Base-by-base conservation (phyloP, 2,888 invertebrate genomes). In the Stenchaetothrips biformis region DNA sequence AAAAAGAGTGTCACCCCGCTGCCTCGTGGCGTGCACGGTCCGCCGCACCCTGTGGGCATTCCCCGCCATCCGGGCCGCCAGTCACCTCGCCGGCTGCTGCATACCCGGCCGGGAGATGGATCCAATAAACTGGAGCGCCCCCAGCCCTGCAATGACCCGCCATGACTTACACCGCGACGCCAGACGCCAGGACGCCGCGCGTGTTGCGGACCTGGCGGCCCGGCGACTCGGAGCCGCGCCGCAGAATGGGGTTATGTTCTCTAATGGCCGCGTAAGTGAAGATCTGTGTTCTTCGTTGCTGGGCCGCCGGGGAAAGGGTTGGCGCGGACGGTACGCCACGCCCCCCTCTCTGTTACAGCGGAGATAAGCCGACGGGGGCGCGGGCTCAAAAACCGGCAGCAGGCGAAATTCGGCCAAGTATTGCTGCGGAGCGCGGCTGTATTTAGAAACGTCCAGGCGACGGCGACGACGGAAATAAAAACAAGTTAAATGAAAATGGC, bases 261-360 rank as follows among this genome's bases (percentile, higher is more conserved):
- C 67, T 74, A 74, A 74, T 74, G 67, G 67, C 25, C 67, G 67
- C 67, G 67, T 74, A 74, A 74, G 67, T 74, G 67, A 74, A 74
- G 67, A 74, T 74, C 67, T 74, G 67, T 74, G 67, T 74, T 74
- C 67, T 11, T 21, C n/a, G 37, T 37, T 8, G 21, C 59, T 16
- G 59, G 16, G 59, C 18, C 16, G 37, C 37, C 37, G 37, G 37
- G 37, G 37, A 4, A 37, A 37, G 37, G 37, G 37, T 37, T 37
- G 37, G 37, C 37, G 37, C 37, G 37, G 37, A 37, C 37, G 37
- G 37, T 37, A 37, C 37, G 37, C 2, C 37, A 37, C 37, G 2
- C 37, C 37, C 37, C 37, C 37, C 37, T 4, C 37, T 37, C 4
- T 37, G 37, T 37, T 37, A 4, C 37, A 37, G 37, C 37, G 37